Conservation (phyloP, 2,888 invertebrate genomes). For the Portevinia maculata region DNA sequence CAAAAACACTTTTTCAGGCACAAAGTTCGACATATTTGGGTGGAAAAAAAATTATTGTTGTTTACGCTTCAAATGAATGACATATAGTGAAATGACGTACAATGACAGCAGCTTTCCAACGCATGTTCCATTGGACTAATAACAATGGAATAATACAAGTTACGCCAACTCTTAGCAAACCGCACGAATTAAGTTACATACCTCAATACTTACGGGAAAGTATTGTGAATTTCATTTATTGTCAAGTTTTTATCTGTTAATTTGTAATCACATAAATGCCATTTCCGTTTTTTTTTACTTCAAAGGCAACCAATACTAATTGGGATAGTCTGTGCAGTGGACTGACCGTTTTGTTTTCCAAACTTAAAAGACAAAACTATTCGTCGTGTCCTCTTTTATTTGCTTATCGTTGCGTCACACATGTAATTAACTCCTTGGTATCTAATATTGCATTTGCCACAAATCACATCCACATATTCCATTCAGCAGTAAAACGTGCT, state of each 20-base stretch:
- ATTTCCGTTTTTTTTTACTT: background rate
- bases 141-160: too few relatives aligned
- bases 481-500: slow-evolving; percentile 52
- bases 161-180: too few relatives aligned
- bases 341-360: background rate
- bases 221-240: too few relatives aligned
- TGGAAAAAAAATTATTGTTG: too few relatives aligned
- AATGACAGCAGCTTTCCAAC: too few relatives aligned
- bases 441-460: slow-evolving; percentile 60
- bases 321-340: background rate
- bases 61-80: too few relatives aligned
- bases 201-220: too few relatives aligned
- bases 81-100: too few relatives aligned
- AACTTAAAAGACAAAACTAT: slow-evolving; percentile 27
- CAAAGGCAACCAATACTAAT: background rate
- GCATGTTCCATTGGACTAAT: too few relatives aligned
- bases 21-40: too few relatives aligned
- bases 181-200: too few relatives aligned
- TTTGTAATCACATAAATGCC: background rate
- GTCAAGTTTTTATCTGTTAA: background rate
- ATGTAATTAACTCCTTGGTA: slow-evolving; percentile 68
- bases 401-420: slow-evolving; percentile 47
- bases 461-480: slow-evolving; percentile 45
- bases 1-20: too few relatives aligned
- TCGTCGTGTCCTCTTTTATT: slow-evolving; percentile 26